Conservation (phyloP, 2,797 vertebrate genomes). For the Amniataba percoides region DNA sequence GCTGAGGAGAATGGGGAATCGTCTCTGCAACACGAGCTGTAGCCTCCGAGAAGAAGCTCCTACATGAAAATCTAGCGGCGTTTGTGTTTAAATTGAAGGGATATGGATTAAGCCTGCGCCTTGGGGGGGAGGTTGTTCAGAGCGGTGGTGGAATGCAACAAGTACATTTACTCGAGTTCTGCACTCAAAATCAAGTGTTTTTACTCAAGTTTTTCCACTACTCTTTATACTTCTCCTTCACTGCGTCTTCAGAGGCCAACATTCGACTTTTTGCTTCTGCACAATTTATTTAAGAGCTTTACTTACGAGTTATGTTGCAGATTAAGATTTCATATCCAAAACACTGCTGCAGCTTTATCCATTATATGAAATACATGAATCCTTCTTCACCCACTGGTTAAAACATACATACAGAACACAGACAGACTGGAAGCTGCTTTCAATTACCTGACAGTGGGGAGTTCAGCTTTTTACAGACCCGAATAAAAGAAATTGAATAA, state of each 20-base stretch:
- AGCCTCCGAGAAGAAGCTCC: slow-evolving; percentile 18
- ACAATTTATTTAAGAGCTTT: not conserved
- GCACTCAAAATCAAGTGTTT: not conserved
- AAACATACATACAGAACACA: not conserved
- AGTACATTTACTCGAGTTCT: not conserved
- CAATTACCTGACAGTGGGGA: not conserved
- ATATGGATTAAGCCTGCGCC: not conserved
- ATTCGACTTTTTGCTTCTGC: not conserved
- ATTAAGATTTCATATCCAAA: not conserved
- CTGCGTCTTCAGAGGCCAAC: not conserved
- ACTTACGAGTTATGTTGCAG: not conserved
- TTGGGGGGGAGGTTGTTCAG: slow-evolving; percentile 4
- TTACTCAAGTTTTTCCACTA: not conserved
- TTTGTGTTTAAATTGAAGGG: slow-evolving; percentile 11
- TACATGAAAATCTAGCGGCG: not conserved
- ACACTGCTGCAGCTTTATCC: not conserved
- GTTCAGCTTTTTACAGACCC: slow-evolving; percentile 21
- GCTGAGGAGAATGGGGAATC: slow-evolving; percentile 27
- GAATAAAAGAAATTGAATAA: slow-evolving; percentile 25
- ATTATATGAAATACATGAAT: not conserved
- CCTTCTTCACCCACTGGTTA: not conserved
- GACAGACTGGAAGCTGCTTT: not conserved
- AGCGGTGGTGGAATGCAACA: not conserved
- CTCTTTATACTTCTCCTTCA: not conserved
- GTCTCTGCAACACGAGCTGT: slow-evolving; percentile 10